Evolutionary conservation across 2,797 vertebrate species (phyloP), one percentile per base, ranked within the genome.

Genomic region (Cossypha dichroa): DNA sequence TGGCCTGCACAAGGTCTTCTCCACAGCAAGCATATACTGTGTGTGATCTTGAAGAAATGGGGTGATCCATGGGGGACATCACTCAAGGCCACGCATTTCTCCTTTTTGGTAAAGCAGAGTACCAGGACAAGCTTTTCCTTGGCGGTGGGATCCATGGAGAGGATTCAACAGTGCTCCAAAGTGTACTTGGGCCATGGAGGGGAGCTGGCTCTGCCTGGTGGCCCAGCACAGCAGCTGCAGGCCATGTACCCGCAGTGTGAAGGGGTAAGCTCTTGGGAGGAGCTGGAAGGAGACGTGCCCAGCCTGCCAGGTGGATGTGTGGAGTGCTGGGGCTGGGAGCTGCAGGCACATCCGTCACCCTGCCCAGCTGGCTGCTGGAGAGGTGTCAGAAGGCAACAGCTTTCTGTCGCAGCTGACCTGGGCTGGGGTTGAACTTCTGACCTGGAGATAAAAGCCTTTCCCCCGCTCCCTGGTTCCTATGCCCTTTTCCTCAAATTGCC

Each of bases 11-110:
- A 12, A 52, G 19, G 38, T 66, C 23, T 45, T 74, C 20, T 89
- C 15, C 13, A 13, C 0, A 0, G 54, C 31, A 67, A 49, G 26
- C 0, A 0, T 52, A 0, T 59, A 6, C 0, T 0, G 1, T 25
- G 16, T 88, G 40, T 54, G 38, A n/a, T 60, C 64, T 64, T 73
- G 49, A 46, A 77, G 76, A 73, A 90, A 56, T 15, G 4, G 3
- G 10, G 25, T 43, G 19, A 15, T 34, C 48, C 6, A 5, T 7
- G 29, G 29, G 36, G 5, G 13, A 14, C 0, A 0, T 23, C 1
- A 1, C 34, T 77, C 4, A 80, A 29, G 15, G 31, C 17, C 25
- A 11, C 0, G 0, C 5, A 6, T 86, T 90, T 66, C 56, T 80
- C 3, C 7, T 22, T 54, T 74, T 49, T 23, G 18, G 9, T 74